Base-by-base conservation (phyloP, 2,888 invertebrate genomes). In the Melikaiella ostensackeni region DNA sequence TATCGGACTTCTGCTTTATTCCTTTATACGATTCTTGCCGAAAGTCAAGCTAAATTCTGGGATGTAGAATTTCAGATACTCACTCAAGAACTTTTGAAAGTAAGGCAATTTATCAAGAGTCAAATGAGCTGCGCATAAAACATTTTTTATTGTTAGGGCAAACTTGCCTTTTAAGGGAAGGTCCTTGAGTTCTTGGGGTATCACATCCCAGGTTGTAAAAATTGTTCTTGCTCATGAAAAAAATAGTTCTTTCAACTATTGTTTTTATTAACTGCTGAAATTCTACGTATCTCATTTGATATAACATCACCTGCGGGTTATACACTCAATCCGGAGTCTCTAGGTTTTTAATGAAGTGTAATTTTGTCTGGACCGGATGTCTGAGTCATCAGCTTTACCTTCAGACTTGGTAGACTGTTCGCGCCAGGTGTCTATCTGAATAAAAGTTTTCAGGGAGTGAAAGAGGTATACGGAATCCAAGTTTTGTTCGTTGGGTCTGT, bases 381-480 rank as follows among this genome's bases (percentile, higher is more conserved):
- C 50, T 70, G 50, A 50, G 66, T 66, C 66, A 66, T 66, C 46
- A 42, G 21, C 46, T 46, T 46, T 50, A 33, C 50, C 70, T 70
- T 46, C 30, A 33, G 30, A 50, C 33, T 38, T 70, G n/a, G 50
- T 50, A 50, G 50, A 50, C 11, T 70, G 70, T 30, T 70, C 50
- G 30, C 50, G 46, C 50, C 70, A 70, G 70, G 50, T 70, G 70
- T 70, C 50, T 33, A 30, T 50, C 50, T 11, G 70, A 27, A 50
- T 70, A 70, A 70, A 70, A 70, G 70, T 70, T 70, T 66, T 27
- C 70, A 70, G 30, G 9, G 70, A 55, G 27, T 30, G 46, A 46
- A 66, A 50, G 46, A 46, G 27, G 46, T 70, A 55, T 55, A 70
- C 33, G 30, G n/a, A 70, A 70, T 70, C 70, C 70, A 70, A 70